Evolutionary conservation across 2,113 vertebrate species (phyloP), one percentile per base, ranked within the genome.

Genomic region (Ceyx cyanopectus): DNA sequence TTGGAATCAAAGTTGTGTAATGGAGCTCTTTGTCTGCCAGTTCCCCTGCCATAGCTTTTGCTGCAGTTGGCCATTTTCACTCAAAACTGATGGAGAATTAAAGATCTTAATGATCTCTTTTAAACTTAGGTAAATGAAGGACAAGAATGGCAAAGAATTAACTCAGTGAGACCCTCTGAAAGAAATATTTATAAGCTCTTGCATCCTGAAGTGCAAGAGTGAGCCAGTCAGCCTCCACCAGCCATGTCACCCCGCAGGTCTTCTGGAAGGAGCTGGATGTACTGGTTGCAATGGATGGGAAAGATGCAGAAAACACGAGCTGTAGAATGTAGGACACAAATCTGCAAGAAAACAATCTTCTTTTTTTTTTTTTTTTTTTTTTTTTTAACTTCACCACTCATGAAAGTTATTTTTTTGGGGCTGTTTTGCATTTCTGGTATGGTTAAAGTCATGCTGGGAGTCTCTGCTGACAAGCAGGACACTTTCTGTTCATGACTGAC

Each of bases 321-420:
- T 34, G 3, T 50, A 77, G 54, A 37, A 81, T 0, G 0, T 34
- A 73, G 78, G 19, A 23, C 46, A 62, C 22, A 67, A 10, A 54
- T 27, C 10, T 58, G 5, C 10, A 43, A 79, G 62, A 82, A 87
- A 81, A 20, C 3, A 40, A 6, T 22, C 2, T n/a, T 54, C 27
- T 48, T 73, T 10, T 1, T 48, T 73, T 10, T 1, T 48, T 73
- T 10, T 1, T 48, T 73, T 10, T 1, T 48, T 73, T 10, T 1
- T 37, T 37, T 48, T 73, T 10, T 1, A 75, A 7, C n/a, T 65
- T 85, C 17, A 45, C 2, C 5, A 9, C 40, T 87, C 22, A 43
- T 26, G 14, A 41, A 72, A 76, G 7, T 29, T 63, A 11, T 58
- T 46, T 80, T 51, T 89, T 78, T 29, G 43, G 48, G 46, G 3